A percentile compares a stretch with the other conserved stretches of the same genome.
Evolutionary conservation across 2,888 invertebrate species (phyloP).

Genomic region (Xanthorhoe spadicearia): DNA sequence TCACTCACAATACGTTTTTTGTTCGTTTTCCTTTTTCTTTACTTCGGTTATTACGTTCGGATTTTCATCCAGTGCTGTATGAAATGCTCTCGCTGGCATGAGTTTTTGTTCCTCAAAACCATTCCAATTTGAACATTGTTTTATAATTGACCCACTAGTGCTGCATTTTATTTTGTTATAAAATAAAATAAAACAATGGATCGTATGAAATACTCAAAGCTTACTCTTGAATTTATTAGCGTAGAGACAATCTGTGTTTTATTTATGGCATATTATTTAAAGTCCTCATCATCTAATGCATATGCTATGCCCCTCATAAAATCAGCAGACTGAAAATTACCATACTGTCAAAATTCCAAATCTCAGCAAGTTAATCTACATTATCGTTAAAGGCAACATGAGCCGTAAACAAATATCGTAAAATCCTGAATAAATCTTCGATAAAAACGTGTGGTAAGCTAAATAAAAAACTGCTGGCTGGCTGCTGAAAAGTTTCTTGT

Average conservation of each 20-base stretch:
- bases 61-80: constrained; percentile 44
- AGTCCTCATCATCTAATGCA: constrained; percentile 45
- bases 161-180: neutral
- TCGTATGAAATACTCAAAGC: neutral
- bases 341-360: constrained; percentile 35
- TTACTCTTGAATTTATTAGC: neutral
- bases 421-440: constrained; percentile 37
- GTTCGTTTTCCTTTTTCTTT: constrained; percentile 44
- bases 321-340: constrained; percentile 27
- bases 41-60: constrained; percentile 45
- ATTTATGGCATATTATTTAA: constrained; percentile 18
- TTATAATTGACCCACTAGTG: constrained; percentile 6
- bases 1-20: constrained; percentile 52
- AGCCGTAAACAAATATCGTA: constrained; percentile 34
- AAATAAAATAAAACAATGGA: neutral
- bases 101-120: constrained; percentile 11
- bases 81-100: constrained; percentile 15
- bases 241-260: neutral
- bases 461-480: constrained; percentile 37
- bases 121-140: constrained; percentile 11
- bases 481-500: constrained; percentile 31
- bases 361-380: constrained; percentile 37
- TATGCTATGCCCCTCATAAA: constrained; percentile 41
- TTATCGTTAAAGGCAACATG: constrained; percentile 34
- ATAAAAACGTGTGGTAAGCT: constrained; percentile 34